phyloP scores from a whole-genome alignment of 1,140 invertebrate species.

The Amphibalanus amphitrite region DNA sequence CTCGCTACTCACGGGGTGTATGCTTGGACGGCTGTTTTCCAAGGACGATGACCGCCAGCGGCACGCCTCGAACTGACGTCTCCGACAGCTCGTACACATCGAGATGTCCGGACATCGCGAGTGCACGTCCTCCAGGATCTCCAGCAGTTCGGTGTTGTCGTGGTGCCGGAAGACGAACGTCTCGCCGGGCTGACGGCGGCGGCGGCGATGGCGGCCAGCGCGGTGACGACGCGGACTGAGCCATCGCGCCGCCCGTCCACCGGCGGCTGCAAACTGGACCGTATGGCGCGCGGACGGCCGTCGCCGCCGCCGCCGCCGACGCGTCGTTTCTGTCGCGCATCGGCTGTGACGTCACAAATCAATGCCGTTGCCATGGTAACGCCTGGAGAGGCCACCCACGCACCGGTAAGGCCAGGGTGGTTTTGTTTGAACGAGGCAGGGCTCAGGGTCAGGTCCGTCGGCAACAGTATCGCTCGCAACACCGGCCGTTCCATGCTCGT shows the following conservation, averaged over 20 bases:
- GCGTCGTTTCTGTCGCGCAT: not conserved
- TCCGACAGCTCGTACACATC: conserved; percentile 54
- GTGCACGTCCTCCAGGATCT: conserved; percentile 45
- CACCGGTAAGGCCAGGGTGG: not conserved
- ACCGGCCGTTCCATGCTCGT: too few species aligned
- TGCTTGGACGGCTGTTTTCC: conserved; percentile 55
- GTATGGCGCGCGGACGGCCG: not conserved
- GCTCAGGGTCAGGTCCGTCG: too few species aligned
- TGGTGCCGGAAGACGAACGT: conserved; percentile 46
- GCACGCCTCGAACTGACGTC: conserved; percentile 49
- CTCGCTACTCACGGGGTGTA: conserved; percentile 46
- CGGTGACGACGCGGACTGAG: not conserved
- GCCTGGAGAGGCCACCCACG: conserved; percentile 8
- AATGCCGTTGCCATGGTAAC: conserved; percentile 14
- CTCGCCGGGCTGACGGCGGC: not conserved
- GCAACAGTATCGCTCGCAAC: too few species aligned
- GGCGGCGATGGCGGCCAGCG: not conserved
- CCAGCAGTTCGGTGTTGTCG: conserved; percentile 49
- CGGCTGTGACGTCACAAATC: conserved; percentile 22
- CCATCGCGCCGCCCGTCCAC: not conserved
- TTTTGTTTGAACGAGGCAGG: too few species aligned
- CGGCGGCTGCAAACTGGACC: not conserved
- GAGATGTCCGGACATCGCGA: conserved; percentile 51
- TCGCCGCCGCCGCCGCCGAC: not conserved
- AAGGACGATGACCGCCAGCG: conserved; percentile 64